Percentiles rank a stretch among this genome's conserved stretches.
Conservation (phyloP, 2,888 invertebrate genomes). For the Masnerella sp. region DNA sequence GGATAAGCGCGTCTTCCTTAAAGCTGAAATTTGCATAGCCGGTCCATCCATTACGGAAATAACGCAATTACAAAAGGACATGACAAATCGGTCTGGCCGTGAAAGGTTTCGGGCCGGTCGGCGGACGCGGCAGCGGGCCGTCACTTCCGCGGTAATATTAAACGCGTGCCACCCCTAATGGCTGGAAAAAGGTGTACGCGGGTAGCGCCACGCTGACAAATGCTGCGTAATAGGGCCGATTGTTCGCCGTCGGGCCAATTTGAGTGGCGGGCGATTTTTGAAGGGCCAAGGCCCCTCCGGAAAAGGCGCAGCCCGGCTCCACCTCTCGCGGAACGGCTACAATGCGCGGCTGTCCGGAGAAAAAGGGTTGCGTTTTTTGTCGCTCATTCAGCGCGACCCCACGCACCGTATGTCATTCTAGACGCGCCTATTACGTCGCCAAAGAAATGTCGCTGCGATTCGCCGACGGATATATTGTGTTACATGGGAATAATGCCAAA, state of each 20-base stretch:
- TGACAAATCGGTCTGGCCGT: slow-evolving; percentile 58
- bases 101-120: slow-evolving; percentile 58
- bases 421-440: slow-evolving; percentile 49
- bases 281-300: slow-evolving; percentile 65
- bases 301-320: slow-evolving; percentile 62
- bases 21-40: slow-evolving; percentile 55
- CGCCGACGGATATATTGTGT: slow-evolving; percentile 46
- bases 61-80: slow-evolving; percentile 60
- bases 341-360: slow-evolving; percentile 59
- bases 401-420: slow-evolving; percentile 68
- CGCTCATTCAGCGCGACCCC: slow-evolving; percentile 61
- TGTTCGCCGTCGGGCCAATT: slow-evolving; percentile 77
- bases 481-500: slow-evolving; percentile 41
- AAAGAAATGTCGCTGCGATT: slow-evolving; percentile 50
- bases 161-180: slow-evolving; percentile 62
- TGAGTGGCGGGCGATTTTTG: slow-evolving; percentile 76
- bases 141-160: slow-evolving; percentile 60
- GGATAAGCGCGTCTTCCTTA: no score
- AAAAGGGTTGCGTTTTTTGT: slow-evolving; percentile 65
- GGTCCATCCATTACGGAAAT: slow-evolving; percentile 58
- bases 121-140: slow-evolving; percentile 46
- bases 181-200: slow-evolving; percentile 60
- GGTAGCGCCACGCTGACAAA: slow-evolving; percentile 70
- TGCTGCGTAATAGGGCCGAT: slow-evolving; percentile 76
- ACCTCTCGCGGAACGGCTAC: slow-evolving; percentile 59